A percentile compares a stretch with the other conserved stretches of the same genome.
Evolutionary conservation across 2,888 invertebrate genomes (phyloP).

Genomic region (Nemoura dubitans): DNA sequence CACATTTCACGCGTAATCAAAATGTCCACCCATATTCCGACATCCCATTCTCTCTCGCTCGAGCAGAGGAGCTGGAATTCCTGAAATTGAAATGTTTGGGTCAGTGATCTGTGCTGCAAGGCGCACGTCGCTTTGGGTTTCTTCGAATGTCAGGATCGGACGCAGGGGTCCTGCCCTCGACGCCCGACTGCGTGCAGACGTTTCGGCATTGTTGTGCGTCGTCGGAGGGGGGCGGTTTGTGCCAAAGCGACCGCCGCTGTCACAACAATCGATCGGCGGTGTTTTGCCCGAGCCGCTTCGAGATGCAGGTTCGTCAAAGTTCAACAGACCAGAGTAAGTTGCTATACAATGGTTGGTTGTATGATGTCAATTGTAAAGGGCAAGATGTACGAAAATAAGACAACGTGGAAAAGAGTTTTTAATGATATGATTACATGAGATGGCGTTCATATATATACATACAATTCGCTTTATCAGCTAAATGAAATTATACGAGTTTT

Average conservation of each 20-base stretch:
- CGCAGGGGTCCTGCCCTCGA: background rate
- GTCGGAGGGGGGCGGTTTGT: background rate
- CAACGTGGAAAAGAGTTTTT: no score
- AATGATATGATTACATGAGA: no score
- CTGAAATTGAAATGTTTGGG: background rate
- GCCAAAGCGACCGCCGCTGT: background rate
- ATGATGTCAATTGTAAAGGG: no score
- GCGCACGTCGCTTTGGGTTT: background rate
- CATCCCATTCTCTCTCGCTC: background rate
- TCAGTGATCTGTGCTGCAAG: background rate
- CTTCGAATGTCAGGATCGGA: background rate
- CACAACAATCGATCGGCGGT: background rate
- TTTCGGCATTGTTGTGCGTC: background rate
- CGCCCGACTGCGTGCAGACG: background rate
- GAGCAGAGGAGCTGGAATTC: background rate
- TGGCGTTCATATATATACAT: no score
- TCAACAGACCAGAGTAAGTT: no score
- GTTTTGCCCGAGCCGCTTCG: no score
- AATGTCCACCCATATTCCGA: slow-evolving; percentile 23
- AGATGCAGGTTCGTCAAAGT: no score
- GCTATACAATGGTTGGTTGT: no score
- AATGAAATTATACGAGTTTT: no score
- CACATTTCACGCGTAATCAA: slow-evolving; percentile 39
- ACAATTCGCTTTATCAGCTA: no score
- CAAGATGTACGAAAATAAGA: no score